These are phyloP conservation scores for Merluccius polli DNA, from an alignment of 2,797 vertebrate genomes.

Conservation along the genomic window DNA sequence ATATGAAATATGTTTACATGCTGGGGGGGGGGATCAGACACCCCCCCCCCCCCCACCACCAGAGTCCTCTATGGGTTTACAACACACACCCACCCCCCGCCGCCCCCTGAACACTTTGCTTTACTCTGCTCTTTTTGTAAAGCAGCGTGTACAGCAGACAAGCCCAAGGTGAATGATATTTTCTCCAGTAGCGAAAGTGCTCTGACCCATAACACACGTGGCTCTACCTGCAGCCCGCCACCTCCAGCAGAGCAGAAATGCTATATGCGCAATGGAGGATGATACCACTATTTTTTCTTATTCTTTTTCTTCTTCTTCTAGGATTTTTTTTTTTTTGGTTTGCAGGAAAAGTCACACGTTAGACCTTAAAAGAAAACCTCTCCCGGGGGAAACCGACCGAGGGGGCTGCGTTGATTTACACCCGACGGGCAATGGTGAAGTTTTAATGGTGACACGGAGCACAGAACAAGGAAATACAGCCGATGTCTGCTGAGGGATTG, in stretches of 20 bases:
- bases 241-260: slow-evolving; percentile 21
- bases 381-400: neutral
- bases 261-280: neutral
- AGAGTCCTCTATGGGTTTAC: neutral
- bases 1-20: neutral
- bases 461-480: slow-evolving; percentile 38
- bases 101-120: slow-evolving; percentile 24
- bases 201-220: slow-evolving; percentile 46
- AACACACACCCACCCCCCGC: neutral
- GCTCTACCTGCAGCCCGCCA: slow-evolving; percentile 21
- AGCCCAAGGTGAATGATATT: slow-evolving; percentile 37
- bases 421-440: slow-evolving; percentile 10
- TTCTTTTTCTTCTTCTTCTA: neutral
- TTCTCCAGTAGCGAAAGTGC: slow-evolving; percentile 38
- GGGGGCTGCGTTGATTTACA: neutral
- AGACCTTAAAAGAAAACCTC: neutral
- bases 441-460: slow-evolving; percentile 30
- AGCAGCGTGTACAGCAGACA: neutral
- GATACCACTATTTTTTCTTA: too few species aligned
- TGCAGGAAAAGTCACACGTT: slow-evolving; percentile 17
- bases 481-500: slow-evolving; percentile 35
- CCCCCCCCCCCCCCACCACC: too few species aligned
- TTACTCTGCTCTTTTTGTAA: slow-evolving; percentile 37
- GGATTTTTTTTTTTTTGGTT: slow-evolving; percentile 4
- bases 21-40: neutral